phyloP scores from a whole-genome alignment of 2,888 invertebrate genomes.

The Acronicta psi region DNA sequence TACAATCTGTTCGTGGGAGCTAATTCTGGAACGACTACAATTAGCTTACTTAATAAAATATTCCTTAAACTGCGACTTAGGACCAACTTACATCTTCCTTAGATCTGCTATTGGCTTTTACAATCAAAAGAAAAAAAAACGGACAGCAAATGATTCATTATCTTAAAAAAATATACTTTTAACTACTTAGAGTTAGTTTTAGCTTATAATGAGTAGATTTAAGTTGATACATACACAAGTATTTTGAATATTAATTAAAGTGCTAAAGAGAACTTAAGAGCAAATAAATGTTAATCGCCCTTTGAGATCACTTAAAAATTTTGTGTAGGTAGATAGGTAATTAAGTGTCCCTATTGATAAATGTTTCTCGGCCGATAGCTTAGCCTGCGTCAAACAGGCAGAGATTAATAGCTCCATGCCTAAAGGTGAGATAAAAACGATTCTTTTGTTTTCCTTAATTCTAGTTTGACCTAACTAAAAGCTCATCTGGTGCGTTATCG shows the following conservation, averaged over 20 bases:
- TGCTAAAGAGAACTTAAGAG: background rate
- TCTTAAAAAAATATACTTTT: too few species aligned
- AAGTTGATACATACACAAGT: too few species aligned
- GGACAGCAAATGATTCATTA: too few species aligned
- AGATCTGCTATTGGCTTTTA: too few species aligned
- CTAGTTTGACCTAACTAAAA: constrained; percentile 34
- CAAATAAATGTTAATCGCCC: constrained; percentile 17
- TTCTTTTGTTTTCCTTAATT: constrained; percentile 29
- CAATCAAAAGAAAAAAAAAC: too few species aligned
- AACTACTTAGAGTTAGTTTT: too few species aligned
- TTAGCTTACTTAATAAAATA: too few species aligned
- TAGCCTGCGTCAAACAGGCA: constrained; percentile 37
- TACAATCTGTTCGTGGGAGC: background rate
- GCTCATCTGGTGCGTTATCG: background rate
- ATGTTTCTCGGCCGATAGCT: constrained; percentile 45
- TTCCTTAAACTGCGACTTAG: too few species aligned
- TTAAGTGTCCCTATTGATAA: constrained; percentile 41
- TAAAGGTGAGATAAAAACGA: constrained; percentile 49
- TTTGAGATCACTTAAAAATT: constrained; percentile 37
- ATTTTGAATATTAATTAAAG: too few species aligned
- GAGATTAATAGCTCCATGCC: constrained; percentile 40
- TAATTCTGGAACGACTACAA: background rate
- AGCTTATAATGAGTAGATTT: too few species aligned
- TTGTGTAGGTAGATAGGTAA: constrained; percentile 16
- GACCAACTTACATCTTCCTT: too few species aligned